Percentiles rank a stretch among this genome's conserved stretches.
Conservation (phyloP, 92 coral and sea anemone species). For the Zoanthus solanderi region DNA sequence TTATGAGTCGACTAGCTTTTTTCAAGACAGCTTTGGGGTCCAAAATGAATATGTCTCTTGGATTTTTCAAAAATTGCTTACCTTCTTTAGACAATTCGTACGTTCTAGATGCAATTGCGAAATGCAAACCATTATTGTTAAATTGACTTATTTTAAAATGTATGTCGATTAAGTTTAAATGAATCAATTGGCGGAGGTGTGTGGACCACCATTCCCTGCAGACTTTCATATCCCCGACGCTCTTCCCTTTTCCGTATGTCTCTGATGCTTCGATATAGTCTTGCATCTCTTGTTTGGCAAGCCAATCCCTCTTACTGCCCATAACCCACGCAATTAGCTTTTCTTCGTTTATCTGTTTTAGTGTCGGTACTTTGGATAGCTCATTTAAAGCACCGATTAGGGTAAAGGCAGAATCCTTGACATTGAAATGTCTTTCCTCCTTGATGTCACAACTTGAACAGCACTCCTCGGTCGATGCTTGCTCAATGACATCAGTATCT, state of each 20-base stretch:
- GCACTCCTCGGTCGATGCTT: constrained; percentile 21
- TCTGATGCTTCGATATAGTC: constrained; percentile 37
- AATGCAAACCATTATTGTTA: constrained; percentile 10
- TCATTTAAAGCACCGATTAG: constrained; percentile 41
- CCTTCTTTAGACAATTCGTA: constrained; percentile 4
- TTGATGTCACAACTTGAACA: constrained; percentile 37
- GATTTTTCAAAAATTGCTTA: constrained; percentile 7
- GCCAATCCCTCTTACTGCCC: constrained; percentile 65
- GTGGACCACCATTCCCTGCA: background rate
- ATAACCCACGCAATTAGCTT: constrained; percentile 55
- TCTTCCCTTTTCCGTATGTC: constrained; percentile 49
- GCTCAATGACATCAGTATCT: background rate
- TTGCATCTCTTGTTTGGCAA: constrained; percentile 46
- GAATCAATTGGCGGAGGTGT: background rate
- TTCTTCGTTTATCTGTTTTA: constrained; percentile 34
- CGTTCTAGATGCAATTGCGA: constrained; percentile 15
- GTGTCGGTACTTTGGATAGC: background rate
- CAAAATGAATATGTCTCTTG: constrained; percentile 17
- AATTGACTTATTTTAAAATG: constrained; percentile 9
- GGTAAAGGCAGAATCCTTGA: background rate
- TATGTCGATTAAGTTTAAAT: background rate
- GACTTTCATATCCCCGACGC: background rate
- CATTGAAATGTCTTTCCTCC: constrained; percentile 22
- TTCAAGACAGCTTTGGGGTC: constrained; percentile 14
- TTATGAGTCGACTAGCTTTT: background rate